A percentile compares a stretch with the other conserved stretches of the same genome.
phyloP scores from a whole-genome alignment of 2,888 invertebrate species.

The Cantharis rustica region DNA sequence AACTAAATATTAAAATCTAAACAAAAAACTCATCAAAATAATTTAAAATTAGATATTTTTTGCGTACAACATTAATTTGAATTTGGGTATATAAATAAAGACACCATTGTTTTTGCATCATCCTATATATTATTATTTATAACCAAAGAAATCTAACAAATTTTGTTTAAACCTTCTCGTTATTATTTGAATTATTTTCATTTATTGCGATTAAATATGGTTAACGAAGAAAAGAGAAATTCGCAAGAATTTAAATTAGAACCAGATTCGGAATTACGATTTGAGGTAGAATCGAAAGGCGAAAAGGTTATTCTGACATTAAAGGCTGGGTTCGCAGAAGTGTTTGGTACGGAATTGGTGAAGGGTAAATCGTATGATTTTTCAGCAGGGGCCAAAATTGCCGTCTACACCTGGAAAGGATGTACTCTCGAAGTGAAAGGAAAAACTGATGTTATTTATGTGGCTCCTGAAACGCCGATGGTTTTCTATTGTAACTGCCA shows the following conservation, averaged over 20 bases:
- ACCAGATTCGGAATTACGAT: conserved; percentile 87
- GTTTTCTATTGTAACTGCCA: conserved; percentile 94
- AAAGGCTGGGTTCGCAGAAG: conserved; percentile 88
- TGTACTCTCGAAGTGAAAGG: conserved; percentile 86
- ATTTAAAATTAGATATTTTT: too few relatives aligned
- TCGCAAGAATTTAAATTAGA: conserved; percentile 81
- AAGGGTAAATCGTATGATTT: conserved; percentile 92
- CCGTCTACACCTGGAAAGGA: conserved; percentile 95
- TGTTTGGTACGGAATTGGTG: conserved; percentile 95
- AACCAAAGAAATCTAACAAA: neutral
- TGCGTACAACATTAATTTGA: too few relatives aligned
- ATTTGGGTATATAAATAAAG: too few relatives aligned
- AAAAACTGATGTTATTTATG: conserved; percentile 90
- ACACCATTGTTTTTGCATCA: too few relatives aligned
- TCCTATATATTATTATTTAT: neutral
- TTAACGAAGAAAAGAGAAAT: conserved; percentile 46
- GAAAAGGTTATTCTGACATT: conserved; percentile 84
- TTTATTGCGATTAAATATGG: conserved; percentile 1
- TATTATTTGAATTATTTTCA: neutral
- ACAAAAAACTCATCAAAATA: too few relatives aligned
- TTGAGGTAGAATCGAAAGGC: conserved; percentile 89
- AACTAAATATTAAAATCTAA: too few relatives aligned
- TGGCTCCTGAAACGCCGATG: conserved; percentile 97
- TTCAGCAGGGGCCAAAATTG: conserved; percentile 88
- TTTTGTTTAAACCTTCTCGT: too few relatives aligned